A percentile compares a stretch with the other conserved stretches of the same genome.
Evolutionary conservation across 2,113 vertebrate genomes (phyloP).

Genomic region (Sorex fumeus): DNA sequence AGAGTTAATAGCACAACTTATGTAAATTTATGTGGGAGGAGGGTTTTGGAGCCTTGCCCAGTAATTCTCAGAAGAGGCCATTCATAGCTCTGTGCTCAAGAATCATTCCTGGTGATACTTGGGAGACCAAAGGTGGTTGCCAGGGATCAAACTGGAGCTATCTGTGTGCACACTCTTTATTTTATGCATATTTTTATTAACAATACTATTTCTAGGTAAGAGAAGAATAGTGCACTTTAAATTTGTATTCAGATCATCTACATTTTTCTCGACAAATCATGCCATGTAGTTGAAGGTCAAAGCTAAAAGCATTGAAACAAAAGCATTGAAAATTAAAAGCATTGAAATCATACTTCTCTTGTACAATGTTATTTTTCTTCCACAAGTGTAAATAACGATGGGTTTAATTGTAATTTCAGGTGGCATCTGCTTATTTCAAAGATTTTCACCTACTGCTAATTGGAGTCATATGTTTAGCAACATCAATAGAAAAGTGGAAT

Average conservation of each 20-base stretch:
- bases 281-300: conserved; percentile 55
- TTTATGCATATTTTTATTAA: not conserved
- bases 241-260: conserved; percentile 37
- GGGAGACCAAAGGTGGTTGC: too few species aligned
- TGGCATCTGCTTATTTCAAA: conserved; percentile 95
- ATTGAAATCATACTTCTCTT: conserved; percentile 22
- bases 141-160: too few species aligned
- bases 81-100: too few species aligned
- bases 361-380: not conserved
- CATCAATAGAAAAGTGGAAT: conserved; percentile 97
- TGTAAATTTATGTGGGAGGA: too few species aligned
- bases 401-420: conserved; percentile 88
- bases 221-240: conserved; percentile 4
- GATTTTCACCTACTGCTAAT: conserved; percentile 95
- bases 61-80: too few species aligned
- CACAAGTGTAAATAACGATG: not conserved
- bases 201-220: not conserved
- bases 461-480: conserved; percentile 95
- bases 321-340: conserved; percentile 28
- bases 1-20: too few species aligned
- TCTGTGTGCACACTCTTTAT: too few species aligned
- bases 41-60: too few species aligned
- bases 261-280: conserved; percentile 5
- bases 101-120: too few species aligned
- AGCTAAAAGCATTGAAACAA: conserved; percentile 23